These are phyloP conservation scores for Leptosomus discolor DNA, from an alignment of 2,113 vertebrate genomes.

Conservation along the genomic window DNA sequence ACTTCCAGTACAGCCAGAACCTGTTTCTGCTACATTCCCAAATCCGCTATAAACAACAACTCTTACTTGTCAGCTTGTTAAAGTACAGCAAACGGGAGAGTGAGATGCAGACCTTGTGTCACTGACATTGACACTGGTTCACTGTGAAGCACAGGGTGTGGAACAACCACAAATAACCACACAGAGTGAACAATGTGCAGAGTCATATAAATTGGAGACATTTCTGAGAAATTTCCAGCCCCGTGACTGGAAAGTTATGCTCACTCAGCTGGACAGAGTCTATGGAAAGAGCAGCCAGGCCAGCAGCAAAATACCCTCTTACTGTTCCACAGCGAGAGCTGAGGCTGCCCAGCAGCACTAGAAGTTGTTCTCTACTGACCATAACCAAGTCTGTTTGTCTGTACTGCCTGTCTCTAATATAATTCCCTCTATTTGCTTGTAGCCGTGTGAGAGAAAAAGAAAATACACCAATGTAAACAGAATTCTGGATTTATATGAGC, in stretches of 20 bases:
- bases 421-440: neutral
- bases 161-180: neutral
- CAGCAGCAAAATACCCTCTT: neutral
- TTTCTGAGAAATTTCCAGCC: neutral
- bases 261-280: neutral
- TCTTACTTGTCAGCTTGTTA: neutral
- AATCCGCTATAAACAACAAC: neutral
- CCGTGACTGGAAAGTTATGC: no score
- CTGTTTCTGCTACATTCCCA: neutral
- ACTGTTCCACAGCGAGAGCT: neutral
- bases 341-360: neutral
- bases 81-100: neutral
- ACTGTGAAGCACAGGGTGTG: neutral
- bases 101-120: neutral
- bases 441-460: neutral
- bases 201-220: neutral
- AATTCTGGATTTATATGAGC: neutral
- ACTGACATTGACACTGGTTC: neutral
- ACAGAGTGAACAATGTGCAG: neutral
- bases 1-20: neutral
- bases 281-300: neutral
- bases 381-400: neutral
- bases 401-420: fast-evolving
- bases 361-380: neutral
- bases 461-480: neutral